Base-by-base conservation (phyloP, 2,113 vertebrate genomes). In the Seriola aureovittata region DNA sequence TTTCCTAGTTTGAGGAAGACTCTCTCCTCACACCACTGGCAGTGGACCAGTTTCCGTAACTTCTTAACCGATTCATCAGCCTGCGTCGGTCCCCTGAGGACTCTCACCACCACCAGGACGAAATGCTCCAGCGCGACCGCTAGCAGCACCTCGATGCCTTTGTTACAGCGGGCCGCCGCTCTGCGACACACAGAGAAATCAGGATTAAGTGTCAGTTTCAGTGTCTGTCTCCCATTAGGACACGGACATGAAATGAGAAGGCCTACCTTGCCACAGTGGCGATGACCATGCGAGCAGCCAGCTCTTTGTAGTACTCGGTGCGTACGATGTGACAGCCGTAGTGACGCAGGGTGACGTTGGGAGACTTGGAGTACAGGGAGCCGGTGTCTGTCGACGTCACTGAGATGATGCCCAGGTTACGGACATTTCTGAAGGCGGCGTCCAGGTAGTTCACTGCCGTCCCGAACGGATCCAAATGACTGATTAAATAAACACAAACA, bases 1-100 rank as follows among this genome's bases (percentile, higher is more conserved):
- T 95, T 97, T 21, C 97, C 95, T 54, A 93, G 96, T 75, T 95
- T 97, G 84, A 97, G 96, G 89, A 99, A 99, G 60, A 97, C 94
- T 52, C 98, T 96, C 92, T 98, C 98, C 91, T 99, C 98, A 14
- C 98, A 99, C 98, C 98, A 99, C 93, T 98, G 97, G 80, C 98
- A 99, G 77, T 99, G 98, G 82, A 99, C 94, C 64, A 99, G 96
- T 71, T 96, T 96, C 0, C 95, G 95, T 4, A 99, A 90, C 90
- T 96, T 97, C 93, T 96, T 97, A n/a, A 93, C 90, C 0, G 97
- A 95, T 75, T 98, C 96, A 55, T 99, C 98, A 0, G 98, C 98
- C 80, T 96, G 96, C 0, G 96, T 92, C 0, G 98, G 96, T 13
- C 98, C 98, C 44, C 98, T 88, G 66, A 99, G 89, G 75, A 99